Evolutionary conservation across 37 sponge, comb jelly and placozoan genomes (phyloP).

Genomic region (Geodia barretti): DNA sequence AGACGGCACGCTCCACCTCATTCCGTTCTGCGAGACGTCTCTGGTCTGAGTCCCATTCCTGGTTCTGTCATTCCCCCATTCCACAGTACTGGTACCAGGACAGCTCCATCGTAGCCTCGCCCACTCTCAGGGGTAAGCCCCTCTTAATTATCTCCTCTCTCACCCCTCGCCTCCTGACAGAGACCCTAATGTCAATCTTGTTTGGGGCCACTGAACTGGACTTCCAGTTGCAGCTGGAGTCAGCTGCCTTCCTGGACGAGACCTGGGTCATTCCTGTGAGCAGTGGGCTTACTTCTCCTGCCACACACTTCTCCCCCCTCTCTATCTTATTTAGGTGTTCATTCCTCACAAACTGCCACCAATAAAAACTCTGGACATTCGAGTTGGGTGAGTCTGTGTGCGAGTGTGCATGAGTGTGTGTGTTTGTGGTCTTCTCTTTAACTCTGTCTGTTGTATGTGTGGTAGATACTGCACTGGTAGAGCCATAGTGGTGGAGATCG

Average conservation of each 20-base stretch:
- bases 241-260: constrained; percentile 77
- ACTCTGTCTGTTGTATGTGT: neutral
- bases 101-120: constrained; percentile 48
- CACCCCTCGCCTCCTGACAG: too few relatives aligned
- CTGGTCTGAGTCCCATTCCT: constrained; percentile 60
- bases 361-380: constrained; percentile 53
- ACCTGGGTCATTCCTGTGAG: constrained; percentile 78
- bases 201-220: constrained; percentile 79
- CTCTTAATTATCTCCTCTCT: neutral
- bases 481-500: constrained; percentile 51
- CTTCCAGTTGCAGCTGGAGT: constrained; percentile 39
- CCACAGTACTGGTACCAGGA: constrained; percentile 68
- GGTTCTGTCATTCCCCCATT: too few relatives aligned
- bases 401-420: too few relatives aligned
- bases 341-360: constrained; percentile 28
- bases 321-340: constrained; percentile 13
- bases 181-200: constrained; percentile 43
- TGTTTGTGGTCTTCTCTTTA: too few relatives aligned
- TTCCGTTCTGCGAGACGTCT: constrained; percentile 74
- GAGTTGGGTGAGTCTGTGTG: constrained; percentile 40
- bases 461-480: constrained; percentile 43
- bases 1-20: constrained; percentile 60
- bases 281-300: neutral
- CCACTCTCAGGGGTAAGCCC: constrained; percentile 41
- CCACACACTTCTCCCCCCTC: neutral